Evolutionary conservation across 2,888 invertebrate species (phyloP), one percentile per base, ranked within the genome.

Genomic region (Tromatobia lineatoria): DNA sequence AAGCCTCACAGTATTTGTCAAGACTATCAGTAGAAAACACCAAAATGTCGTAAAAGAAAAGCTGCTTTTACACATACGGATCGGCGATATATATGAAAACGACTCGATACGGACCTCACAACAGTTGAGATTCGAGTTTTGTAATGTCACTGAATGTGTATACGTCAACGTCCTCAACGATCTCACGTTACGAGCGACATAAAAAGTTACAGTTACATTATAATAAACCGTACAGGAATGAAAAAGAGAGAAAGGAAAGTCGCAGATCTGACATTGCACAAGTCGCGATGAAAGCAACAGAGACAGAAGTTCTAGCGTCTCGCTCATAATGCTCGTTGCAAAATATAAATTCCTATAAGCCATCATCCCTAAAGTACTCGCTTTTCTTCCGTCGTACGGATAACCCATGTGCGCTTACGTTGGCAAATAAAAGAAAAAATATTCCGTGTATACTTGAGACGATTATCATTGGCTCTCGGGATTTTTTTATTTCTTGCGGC

Each of bases 131-230:
- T 78, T 69, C 64, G 76, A 77, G 69, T 81, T 81, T 78, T 50
- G 70, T 64, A 50, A 57, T 42, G 64, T 70, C 45, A 59, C 18
- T 29, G 34, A 11, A 20, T 66, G 57, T 61, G 61, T 74, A 69
- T 73, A 38, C 76, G 79, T 83, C 76, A 34, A 61, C 34, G 73
- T 77, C 69, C 73, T 52, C 73, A 75, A 80, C 86, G 79, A 85
- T 88, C 84, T 85, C 81, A 81, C 85, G 88, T 91, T 91, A 90
- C 91, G 89, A 90, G 88, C 77, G 86, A 80, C 89, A 89, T 93
- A 92, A 92, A 93, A 93, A 89, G 91, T 92, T 90, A 92, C 87
- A 90, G 91, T 92, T 91, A 91, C 90, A 90, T 91, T 91, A 91
- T 91, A 92, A 93, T 91, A 92, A 93, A 91, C 91, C 87, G 69